phyloP scores from a whole-genome alignment of 2,113 vertebrate genomes.

The Dromiciops gliroides region DNA sequence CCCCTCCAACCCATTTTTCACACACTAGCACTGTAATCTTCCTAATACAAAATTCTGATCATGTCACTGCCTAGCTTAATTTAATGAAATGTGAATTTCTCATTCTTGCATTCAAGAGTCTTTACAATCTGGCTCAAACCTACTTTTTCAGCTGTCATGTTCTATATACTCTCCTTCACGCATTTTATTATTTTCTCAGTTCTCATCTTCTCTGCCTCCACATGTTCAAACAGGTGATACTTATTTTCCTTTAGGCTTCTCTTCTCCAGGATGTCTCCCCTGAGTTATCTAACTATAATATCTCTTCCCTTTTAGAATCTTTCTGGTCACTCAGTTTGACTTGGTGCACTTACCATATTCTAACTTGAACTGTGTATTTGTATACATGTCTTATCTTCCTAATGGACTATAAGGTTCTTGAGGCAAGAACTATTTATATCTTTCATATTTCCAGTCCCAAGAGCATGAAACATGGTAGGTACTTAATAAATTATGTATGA shows the following conservation, averaged over 20 bases:
- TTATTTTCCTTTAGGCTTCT: neutral
- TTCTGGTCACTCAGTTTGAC: neutral
- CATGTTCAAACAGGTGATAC: neutral
- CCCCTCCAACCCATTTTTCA: neutral
- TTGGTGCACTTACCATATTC: neutral
- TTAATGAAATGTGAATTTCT: neutral
- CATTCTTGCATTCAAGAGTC: neutral
- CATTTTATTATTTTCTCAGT: neutral
- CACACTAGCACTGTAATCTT: neutral
- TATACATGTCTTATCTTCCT: neutral
- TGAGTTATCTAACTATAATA: neutral
- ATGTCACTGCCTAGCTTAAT: neutral
- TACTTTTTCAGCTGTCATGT: neutral
- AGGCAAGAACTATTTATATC: neutral
- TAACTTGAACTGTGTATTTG: neutral
- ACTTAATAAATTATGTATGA: neutral
- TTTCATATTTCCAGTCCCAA: neutral
- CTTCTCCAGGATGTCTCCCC: neutral
- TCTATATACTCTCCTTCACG: neutral
- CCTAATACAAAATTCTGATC: neutral
- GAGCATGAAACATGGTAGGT: neutral
- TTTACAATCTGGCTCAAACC: neutral
- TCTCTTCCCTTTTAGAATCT: neutral
- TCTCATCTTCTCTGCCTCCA: neutral
- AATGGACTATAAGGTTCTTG: neutral